phyloP scores from a whole-genome alignment of 2,113 vertebrate species.

The Boulengeromyrus knoepffleri region DNA sequence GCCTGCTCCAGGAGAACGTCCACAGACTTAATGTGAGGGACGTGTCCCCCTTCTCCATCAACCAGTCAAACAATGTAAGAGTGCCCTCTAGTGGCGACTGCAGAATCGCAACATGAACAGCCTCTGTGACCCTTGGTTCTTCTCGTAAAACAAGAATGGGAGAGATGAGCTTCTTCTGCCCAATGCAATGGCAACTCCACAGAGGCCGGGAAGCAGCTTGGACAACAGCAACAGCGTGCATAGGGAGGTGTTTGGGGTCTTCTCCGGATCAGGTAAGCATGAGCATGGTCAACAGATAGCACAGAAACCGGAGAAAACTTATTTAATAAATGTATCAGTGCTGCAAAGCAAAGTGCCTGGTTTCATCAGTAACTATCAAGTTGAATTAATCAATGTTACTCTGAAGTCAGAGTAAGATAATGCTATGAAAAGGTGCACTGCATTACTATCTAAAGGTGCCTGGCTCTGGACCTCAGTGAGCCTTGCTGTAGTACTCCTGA shows the following conservation, averaged over 20 bases:
- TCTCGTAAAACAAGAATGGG: conserved; percentile 52
- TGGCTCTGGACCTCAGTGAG: background rate
- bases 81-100: conserved; percentile 34
- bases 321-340: background rate
- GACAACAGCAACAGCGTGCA: conserved; percentile 81
- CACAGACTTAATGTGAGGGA: conserved; percentile 82
- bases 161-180: conserved; percentile 70
- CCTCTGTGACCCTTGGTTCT: background rate
- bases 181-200: conserved; percentile 69
- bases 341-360: background rate
- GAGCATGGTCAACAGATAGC: background rate
- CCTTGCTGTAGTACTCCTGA: background rate
- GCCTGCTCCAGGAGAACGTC: conserved; percentile 87
- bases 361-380: background rate
- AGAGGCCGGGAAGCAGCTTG: conserved; percentile 71
- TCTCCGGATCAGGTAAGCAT: conserved; percentile 83
- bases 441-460: background rate
- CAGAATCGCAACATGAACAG: background rate
- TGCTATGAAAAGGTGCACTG: background rate
- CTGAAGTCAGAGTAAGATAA: background rate
- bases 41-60: conserved; percentile 64
- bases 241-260: conserved; percentile 88
- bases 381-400: background rate
- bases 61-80: conserved; percentile 65
- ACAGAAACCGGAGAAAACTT: background rate